Percentiles rank a stretch among this genome's conserved stretches.
Conservation (phyloP, 2,888 invertebrate species). For the Mimumesa dahlbomi region DNA sequence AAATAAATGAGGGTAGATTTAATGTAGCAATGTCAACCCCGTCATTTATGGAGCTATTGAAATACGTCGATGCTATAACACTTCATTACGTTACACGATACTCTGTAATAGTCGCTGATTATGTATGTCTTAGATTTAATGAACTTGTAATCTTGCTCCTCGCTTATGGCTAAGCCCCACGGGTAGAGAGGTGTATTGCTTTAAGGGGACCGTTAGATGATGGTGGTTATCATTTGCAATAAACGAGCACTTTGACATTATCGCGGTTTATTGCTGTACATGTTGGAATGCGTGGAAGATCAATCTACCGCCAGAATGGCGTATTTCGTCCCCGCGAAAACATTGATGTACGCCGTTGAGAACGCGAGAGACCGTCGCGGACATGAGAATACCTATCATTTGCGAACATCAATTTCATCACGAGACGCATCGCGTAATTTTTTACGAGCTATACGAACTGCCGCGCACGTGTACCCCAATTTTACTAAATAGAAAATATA, state of each 20-base stretch:
- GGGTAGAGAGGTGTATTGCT: constrained; percentile 26
- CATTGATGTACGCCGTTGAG: too few species aligned
- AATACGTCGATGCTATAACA: constrained; percentile 20
- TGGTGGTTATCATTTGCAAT: constrained; percentile 28
- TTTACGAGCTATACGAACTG: too few species aligned
- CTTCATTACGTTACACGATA: constrained; percentile 34
- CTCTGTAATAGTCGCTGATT: constrained; percentile 24
- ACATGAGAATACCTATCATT: too few species aligned
- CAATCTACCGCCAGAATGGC: not conserved
- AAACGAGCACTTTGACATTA: constrained; percentile 21
- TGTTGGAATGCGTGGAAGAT: constrained; percentile 13
- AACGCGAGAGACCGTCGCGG: too few species aligned
- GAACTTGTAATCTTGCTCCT: constrained; percentile 33
- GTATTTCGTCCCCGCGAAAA: not conserved
- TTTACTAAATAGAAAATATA: too few species aligned
- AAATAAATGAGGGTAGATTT: constrained; percentile 7
- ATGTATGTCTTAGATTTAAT: constrained; percentile 34
- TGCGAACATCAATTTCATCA: too few species aligned
- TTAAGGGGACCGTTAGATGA: constrained; percentile 23
- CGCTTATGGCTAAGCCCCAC: constrained; percentile 10
- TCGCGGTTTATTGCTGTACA: constrained; percentile 5
- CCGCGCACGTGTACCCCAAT: too few species aligned
- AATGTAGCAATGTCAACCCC: too few species aligned
- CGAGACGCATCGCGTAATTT: too few species aligned
- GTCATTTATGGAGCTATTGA: constrained; percentile 18